These are phyloP conservation scores for Lasioglossum albipes DNA, from an alignment of 1,140 invertebrate genomes.

Conservation along the genomic window DNA sequence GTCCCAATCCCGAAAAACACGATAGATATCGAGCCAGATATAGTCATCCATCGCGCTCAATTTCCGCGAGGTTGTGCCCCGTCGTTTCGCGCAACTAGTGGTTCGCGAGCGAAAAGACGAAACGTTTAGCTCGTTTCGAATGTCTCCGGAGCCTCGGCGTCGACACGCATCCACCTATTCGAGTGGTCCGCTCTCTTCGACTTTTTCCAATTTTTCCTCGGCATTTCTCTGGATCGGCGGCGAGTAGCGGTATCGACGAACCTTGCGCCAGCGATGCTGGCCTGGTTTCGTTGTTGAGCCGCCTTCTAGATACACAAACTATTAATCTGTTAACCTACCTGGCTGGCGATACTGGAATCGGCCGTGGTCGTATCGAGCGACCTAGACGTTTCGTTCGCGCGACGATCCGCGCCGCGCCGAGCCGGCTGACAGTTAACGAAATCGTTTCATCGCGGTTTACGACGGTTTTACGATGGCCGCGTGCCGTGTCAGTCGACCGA, in stretches of 20 bases:
- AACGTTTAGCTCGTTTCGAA: no score
- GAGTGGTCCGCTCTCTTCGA: no score
- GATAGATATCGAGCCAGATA: no score
- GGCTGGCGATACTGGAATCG: slow-evolving; percentile 45
- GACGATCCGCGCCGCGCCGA: slow-evolving; percentile 26
- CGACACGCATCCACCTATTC: no score
- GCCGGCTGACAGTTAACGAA: slow-evolving; percentile 23
- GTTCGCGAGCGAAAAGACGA: no score
- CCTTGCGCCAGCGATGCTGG: slow-evolving; percentile 46
- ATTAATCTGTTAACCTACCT: slow-evolving; percentile 64
- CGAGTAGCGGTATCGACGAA: slow-evolving; percentile 43
- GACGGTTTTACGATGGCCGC: slow-evolving; percentile 25
- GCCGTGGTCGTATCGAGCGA: slow-evolving; percentile 55
- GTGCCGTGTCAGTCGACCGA: no score
- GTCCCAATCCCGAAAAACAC: no score
- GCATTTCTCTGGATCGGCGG: slow-evolving; percentile 4
- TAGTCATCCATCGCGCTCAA: no score
- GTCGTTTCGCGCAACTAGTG: no score
- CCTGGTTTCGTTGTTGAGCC: slow-evolving; percentile 66
- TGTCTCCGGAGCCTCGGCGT: no score
- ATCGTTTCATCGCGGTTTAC: slow-evolving; percentile 26
- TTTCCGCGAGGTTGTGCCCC: no score
- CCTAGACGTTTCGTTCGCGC: slow-evolving; percentile 55
- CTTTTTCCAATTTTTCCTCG: not conserved
- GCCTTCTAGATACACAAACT: slow-evolving; percentile 64